Evolutionary conservation across 2,888 invertebrate genomes (phyloP).

Genomic region (Platycheirus albimanus): DNA sequence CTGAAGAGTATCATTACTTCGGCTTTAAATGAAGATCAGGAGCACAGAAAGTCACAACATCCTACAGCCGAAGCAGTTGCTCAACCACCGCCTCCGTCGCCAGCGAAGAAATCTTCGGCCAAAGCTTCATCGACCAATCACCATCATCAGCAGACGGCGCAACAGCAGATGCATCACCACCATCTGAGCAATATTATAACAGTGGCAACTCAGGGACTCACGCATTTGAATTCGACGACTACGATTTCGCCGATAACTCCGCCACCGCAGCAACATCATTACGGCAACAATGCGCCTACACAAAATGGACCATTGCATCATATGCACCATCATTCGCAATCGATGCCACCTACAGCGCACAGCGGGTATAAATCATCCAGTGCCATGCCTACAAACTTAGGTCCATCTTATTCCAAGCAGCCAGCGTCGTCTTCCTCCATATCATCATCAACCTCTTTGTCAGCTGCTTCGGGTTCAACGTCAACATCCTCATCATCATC

Average conservation of each 20-base stretch:
- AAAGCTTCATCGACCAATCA: slow-evolving; percentile 77
- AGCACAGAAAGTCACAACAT: slow-evolving; percentile 79
- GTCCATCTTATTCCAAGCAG: slow-evolving; percentile 54
- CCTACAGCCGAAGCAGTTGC: slow-evolving; percentile 78
- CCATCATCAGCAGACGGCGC: slow-evolving; percentile 75
- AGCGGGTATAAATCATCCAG: slow-evolving; percentile 56
- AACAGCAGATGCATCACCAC: slow-evolving; percentile 75
- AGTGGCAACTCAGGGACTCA: slow-evolving; percentile 81
- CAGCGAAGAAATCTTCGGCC: slow-evolving; percentile 78
- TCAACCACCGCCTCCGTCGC: slow-evolving; percentile 46
- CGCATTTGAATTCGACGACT: slow-evolving; percentile 82
- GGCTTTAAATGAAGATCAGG: slow-evolving; percentile 93
- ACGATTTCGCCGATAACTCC: slow-evolving; percentile 82
- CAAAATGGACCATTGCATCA: slow-evolving; percentile 67
- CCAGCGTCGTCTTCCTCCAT: slow-evolving; percentile 57
- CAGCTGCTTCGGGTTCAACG: slow-evolving; percentile 27
- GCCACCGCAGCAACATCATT: slow-evolving; percentile 76
- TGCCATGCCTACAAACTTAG: slow-evolving; percentile 22
- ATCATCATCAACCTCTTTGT: slow-evolving; percentile 48
- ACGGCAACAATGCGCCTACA: slow-evolving; percentile 32
- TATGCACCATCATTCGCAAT: slow-evolving; percentile 51
- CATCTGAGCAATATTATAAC: slow-evolving; percentile 81
- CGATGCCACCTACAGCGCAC: slow-evolving; percentile 67
- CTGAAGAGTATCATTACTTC: slow-evolving; percentile 93
- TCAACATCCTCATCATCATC: slow-evolving; percentile 44